Percentiles rank a stretch among this genome's conserved stretches.
Evolutionary conservation across 2,797 vertebrate genomes (phyloP).

Genomic region (Coregonus ussuriensis): DNA sequence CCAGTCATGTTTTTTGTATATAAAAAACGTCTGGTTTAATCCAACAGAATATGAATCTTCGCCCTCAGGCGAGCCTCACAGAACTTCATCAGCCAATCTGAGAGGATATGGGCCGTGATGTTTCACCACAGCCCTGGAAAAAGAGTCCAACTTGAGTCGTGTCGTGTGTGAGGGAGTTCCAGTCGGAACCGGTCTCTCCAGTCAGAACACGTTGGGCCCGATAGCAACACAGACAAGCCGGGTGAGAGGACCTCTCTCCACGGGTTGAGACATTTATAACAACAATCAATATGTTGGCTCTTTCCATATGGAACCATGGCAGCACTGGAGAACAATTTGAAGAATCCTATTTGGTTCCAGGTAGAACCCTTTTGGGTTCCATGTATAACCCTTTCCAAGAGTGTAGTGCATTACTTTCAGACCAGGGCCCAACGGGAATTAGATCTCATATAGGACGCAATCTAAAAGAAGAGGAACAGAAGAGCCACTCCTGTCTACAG

Average conservation of each 20-base stretch:
- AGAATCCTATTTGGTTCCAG: too few relatives aligned
- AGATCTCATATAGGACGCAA: background rate
- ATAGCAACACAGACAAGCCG: conserved; percentile 13
- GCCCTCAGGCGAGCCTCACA: too few relatives aligned
- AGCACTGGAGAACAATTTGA: too few relatives aligned
- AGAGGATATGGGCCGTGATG: conserved; percentile 23
- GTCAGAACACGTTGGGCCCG: conserved; percentile 3
- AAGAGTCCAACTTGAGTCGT: conserved; percentile 14
- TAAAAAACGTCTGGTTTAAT: background rate
- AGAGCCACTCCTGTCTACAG: conserved; percentile 13
- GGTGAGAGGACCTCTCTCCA: conserved; percentile 16
- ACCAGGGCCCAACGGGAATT: too few relatives aligned
- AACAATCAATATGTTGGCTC: conserved; percentile 5
- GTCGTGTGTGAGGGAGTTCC: conserved; percentile 14
- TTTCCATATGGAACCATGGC: conserved; percentile 4
- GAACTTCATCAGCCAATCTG: conserved; percentile 26
- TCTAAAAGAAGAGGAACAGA: background rate
- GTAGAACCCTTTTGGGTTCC: too few relatives aligned
- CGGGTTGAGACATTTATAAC: conserved; percentile 1
- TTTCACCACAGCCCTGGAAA: conserved; percentile 22
- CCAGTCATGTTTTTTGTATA: too few relatives aligned
- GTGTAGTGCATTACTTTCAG: too few relatives aligned
- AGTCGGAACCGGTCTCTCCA: conserved; percentile 2
- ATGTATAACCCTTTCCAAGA: too few relatives aligned
- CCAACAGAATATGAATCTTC: conserved; percentile 10